Conservation (phyloP, 2,113 vertebrate genomes). For the Passer domesticus region DNA sequence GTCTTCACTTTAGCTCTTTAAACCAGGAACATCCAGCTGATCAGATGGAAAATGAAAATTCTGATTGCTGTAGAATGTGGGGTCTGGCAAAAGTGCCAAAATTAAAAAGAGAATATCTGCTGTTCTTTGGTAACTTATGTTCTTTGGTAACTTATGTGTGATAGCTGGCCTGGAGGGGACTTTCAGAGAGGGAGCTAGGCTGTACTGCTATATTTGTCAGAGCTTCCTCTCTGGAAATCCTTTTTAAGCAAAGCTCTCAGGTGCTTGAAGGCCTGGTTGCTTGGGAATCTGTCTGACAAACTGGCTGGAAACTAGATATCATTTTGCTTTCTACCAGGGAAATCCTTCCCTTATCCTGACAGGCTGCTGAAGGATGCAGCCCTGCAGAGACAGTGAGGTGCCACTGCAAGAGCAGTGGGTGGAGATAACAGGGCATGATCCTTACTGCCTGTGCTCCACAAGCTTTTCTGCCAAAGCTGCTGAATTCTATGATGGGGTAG, state of each 20-base stretch:
- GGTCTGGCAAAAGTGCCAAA: neutral
- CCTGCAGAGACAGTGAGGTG: neutral
- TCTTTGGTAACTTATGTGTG: neutral
- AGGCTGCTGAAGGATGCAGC: neutral
- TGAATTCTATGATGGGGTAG: fast-evolving
- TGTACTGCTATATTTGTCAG: neutral
- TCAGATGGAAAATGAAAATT: neutral
- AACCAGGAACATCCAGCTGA: neutral
- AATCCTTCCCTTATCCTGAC: neutral
- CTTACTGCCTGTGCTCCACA: neutral
- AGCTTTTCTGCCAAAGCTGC: neutral
- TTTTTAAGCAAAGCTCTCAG: neutral
- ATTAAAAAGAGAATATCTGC: neutral
- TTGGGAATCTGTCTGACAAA: neutral
- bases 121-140: neutral
- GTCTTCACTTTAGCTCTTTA: neutral
- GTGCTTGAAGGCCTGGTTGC: neutral
- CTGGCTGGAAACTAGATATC: neutral
- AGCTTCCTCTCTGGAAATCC: neutral
- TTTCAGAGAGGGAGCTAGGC: neutral
- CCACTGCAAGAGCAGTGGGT: neutral
- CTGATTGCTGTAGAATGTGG: neutral
- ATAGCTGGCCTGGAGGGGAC: neutral
- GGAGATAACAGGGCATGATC: neutral
- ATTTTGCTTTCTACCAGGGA: neutral